Base-by-base conservation (phyloP, 2,888 invertebrate genomes). In the Plagodis dolabraria region DNA sequence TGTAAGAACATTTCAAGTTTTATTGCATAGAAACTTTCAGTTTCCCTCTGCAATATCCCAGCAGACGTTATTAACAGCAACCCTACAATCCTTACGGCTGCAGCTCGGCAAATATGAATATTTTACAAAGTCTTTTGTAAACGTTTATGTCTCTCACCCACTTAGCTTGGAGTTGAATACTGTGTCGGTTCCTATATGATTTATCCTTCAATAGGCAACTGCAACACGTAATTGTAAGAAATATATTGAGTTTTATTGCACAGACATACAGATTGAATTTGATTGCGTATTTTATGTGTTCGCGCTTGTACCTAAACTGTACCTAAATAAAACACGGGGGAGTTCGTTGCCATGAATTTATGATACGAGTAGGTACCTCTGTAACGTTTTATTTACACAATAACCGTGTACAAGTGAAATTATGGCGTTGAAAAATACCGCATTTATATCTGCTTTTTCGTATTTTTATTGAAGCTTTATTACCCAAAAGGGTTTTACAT, bases 101-200 rank as follows among this genome's bases (percentile, higher is more conserved):
- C 67, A 57, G 62, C 60, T 56, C 46, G 62, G 65, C 52, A 69
- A 77, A 79, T 79, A 82, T 82, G 78, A 82, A 83, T 82, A 83
- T 82, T 80, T 80, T 69, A 80, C 66, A 58, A 72, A 72, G 72
- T 75, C 75, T 78, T 77, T 80, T 80, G 76, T 77, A 73, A 76
- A 71, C 75, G 75, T 73, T 80, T 74, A 75, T 71, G 70, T 71
- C 68, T 72, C 62, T 71, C 69, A 60, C 72, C 72, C 79, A 75
- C 72, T 77, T 75, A 52, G 62, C 64, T 67, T 35, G 46, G 57
- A 53, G 63, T 22, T 22, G 36, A 7, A 5, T 40, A 5, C 69
- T 73, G 72, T 71, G 68, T 72, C 58, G 64, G 69, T 63, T 66
- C 75, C 57, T 68, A 62, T 61, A 70, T 68, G 70, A 60, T 61